Evolutionary conservation across 2,888 invertebrate genomes (phyloP).

Genomic region (Bellardia bayeri): DNA sequence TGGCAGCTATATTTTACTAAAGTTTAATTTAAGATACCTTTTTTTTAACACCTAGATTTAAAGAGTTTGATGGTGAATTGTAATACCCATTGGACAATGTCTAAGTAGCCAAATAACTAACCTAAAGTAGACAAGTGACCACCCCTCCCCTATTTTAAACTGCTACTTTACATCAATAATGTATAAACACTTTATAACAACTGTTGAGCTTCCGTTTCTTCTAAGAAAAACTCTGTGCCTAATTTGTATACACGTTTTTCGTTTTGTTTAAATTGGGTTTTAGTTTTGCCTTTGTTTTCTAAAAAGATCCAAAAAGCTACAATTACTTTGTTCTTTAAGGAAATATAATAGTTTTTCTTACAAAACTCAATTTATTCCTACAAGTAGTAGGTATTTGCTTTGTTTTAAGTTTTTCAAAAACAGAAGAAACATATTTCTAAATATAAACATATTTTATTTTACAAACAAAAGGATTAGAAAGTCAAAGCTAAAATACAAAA

Average conservation of each 20-base stretch:
- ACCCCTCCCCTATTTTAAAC: too few relatives aligned
- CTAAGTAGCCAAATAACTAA: too few relatives aligned
- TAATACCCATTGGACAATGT: too few relatives aligned
- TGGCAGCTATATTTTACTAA: too few relatives aligned
- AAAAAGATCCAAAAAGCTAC: background rate
- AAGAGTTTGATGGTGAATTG: too few relatives aligned
- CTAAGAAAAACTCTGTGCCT: background rate
- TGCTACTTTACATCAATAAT: background rate
- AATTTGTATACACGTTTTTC: background rate
- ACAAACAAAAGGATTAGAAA: slow-evolving; percentile 2
- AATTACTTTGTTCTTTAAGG: background rate
- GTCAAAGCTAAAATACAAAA: background rate
- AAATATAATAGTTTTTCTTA: background rate
- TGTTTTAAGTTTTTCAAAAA: background rate
- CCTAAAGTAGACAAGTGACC: too few relatives aligned
- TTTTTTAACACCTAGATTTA: too few relatives aligned
- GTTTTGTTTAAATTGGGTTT: background rate
- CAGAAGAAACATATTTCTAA: background rate
- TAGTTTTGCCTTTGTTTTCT: background rate
- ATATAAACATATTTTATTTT: background rate
- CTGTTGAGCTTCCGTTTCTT: slow-evolving; percentile 80
- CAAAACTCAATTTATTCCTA: too few relatives aligned
- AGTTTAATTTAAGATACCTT: too few relatives aligned
- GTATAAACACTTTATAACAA: slow-evolving; percentile 76
- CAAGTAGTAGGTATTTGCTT: background rate